phyloP scores from a whole-genome alignment of 2,113 vertebrate species.

The Bufo gargarizans region DNA sequence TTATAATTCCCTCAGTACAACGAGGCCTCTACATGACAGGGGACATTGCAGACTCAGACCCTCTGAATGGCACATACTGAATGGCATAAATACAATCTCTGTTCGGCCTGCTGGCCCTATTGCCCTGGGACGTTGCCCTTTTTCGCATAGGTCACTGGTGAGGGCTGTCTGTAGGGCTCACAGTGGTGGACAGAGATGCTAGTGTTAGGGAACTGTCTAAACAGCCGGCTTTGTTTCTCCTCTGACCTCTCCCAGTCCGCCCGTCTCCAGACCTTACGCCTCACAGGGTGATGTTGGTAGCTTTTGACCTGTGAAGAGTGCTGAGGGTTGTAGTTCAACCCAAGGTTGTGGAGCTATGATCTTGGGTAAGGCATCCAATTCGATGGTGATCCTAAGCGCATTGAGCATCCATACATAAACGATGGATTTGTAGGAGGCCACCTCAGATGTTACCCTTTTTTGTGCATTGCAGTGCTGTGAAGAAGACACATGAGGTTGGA shows the following conservation, averaged over 20 bases:
- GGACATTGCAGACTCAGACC: slow-evolving; percentile 28
- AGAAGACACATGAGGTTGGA: not conserved
- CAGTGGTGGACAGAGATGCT: not conserved
- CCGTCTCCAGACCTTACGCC: not conserved
- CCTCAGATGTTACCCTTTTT: not conserved
- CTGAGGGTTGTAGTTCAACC: not conserved
- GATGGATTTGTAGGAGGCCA: not conserved
- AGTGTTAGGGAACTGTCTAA: slow-evolving; percentile 27
- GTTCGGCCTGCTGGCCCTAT: not conserved
- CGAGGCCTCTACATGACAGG: slow-evolving; percentile 9
- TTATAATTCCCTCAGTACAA: slow-evolving; percentile 30
- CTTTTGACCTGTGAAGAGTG: not conserved
- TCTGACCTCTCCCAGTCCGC: slow-evolving; percentile 12
- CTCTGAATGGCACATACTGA: slow-evolving; percentile 20
- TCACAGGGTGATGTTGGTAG: not conserved
- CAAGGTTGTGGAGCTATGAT: not conserved
- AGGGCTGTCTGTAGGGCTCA: slow-evolving; percentile 47
- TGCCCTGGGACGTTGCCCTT: not conserved
- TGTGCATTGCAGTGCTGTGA: not conserved
- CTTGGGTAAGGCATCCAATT: not conserved
- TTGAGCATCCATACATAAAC: no score
- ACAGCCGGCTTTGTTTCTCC: not conserved
- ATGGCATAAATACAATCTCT: slow-evolving; percentile 39
- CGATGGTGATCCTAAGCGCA: no score
- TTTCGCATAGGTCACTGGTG: slow-evolving; percentile 28